Evolutionary conservation across 2,113 vertebrate genomes (phyloP), one percentile per base, ranked within the genome.

Genomic region (Motacilla alba): DNA sequence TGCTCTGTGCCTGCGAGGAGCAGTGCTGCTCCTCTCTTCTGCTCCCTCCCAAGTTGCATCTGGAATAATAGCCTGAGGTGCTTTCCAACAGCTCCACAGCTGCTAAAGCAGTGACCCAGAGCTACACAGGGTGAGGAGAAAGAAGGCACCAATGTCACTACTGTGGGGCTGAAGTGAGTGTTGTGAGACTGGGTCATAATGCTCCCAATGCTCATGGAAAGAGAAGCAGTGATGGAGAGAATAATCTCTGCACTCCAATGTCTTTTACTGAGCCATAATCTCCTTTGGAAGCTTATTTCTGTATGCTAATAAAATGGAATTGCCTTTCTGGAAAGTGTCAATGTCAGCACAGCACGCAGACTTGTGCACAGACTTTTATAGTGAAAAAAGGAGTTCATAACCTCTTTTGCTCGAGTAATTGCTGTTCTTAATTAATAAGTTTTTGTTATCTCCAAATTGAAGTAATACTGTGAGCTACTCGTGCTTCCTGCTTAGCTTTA

Each of bases 391-490:
- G 56, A 28, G 58, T 96, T 90, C 44, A 20, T 78, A 83, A 43
- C 53, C 44, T 85, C 64, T 93, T 90, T 89, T 67, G 75, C 44
- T 62, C 15, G 74, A 74, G 63, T 95, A 91, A 77, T 96, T 64
- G 9, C 93, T 67, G 59, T 39, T 93, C 91, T 94, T 98, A 96
- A 97, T 97, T 97, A 97, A 91, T 95, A 96, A 85, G 89, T 79
- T 90, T 90, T 63, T 83, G 79, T 92, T 95, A 74, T 93, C 92
- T 92, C 66, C 81, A 86, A 94, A 95, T 86, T 89, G 86, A 96
- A 96, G 90, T 95, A 97, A 89, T 83, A 46, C 83, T 94, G 53
- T 77, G 80, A 87, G 75, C 10, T 27, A 33, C 91, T 85, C 2
- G 1, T 77, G 67, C 87, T 89, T 90, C 83, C 93, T 92, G 79